Conservation (phyloP, 1,140 invertebrate species). For the Physella acuta region DNA sequence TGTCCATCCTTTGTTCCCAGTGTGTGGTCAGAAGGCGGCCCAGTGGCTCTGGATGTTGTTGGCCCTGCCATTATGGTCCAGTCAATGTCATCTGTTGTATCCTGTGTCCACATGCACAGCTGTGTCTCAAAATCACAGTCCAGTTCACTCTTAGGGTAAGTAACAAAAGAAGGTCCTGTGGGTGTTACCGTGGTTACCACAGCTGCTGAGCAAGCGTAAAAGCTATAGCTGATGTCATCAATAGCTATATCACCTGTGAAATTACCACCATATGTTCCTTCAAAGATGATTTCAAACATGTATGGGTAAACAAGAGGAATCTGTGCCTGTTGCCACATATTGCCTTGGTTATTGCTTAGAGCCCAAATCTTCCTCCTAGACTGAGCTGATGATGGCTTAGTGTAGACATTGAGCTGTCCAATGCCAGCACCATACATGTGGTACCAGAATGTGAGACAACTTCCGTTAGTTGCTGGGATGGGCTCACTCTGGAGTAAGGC, state of each 20-base stretch:
- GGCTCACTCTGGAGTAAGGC: constrained; percentile 44
- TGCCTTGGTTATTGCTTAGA: constrained; percentile 33
- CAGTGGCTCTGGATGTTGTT: constrained; percentile 42
- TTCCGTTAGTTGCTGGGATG: constrained; percentile 37
- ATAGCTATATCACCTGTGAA: constrained; percentile 73
- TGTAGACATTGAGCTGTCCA: constrained; percentile 46
- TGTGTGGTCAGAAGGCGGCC: constrained; percentile 52
- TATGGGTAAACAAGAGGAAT: constrained; percentile 28
- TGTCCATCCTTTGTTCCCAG: constrained; percentile 33
- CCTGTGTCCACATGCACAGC: constrained; percentile 49
- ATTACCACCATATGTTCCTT: constrained; percentile 69
- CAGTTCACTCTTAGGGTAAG: constrained; percentile 39
- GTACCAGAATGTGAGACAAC: constrained; percentile 67
- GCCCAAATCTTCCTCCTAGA: constrained; percentile 14
- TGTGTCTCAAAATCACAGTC: constrained; percentile 55
- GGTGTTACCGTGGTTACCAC: constrained; percentile 46
- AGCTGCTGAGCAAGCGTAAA: constrained; percentile 22
- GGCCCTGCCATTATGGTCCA: constrained; percentile 46
- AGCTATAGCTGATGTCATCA: constrained; percentile 67
- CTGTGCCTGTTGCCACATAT: constrained; percentile 36
- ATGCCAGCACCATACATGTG: constrained; percentile 72
- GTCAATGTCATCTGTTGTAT: constrained; percentile 46
- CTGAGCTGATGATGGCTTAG: constrained; percentile 21
- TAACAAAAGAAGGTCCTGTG: constrained; percentile 28
- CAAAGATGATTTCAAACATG: constrained; percentile 45